Conservation (phyloP, 2,113 vertebrate species). For the Bungarus multicinctus region DNA sequence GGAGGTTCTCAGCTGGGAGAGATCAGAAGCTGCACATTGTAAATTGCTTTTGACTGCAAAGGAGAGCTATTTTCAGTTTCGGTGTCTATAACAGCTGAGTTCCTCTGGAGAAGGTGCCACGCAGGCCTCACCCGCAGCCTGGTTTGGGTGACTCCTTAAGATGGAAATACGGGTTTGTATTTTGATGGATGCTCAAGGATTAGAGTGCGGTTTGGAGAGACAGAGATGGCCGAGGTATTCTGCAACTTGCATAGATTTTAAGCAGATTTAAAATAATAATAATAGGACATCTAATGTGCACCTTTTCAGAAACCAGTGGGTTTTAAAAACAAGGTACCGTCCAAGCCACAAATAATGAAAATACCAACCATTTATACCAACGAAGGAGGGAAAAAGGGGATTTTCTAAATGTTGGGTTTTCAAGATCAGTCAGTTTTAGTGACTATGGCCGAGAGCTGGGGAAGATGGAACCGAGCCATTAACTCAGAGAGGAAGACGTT, state of each 20-base stretch:
- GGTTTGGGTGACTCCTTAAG: background rate
- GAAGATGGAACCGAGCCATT: background rate
- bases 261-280: background rate
- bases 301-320: background rate
- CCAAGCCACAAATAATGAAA: background rate
- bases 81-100: background rate
- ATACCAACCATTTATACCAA: background rate
- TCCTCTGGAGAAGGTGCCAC: background rate
- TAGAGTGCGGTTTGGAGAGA: background rate
- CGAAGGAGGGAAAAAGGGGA: background rate
- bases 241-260: too few relatives aligned
- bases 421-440: background rate
- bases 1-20: background rate
- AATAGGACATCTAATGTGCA: background rate
- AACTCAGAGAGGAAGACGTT: background rate
- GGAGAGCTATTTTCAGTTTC: background rate
- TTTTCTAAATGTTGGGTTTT: background rate
- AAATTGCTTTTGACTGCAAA: background rate
- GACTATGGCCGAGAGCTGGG: too few relatives aligned
- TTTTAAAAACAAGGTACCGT: background rate
- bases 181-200: background rate
- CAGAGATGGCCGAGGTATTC: background rate
- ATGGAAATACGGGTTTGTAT: background rate
- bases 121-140: background rate
- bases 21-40: background rate